These are phyloP conservation scores for Halichondria panicea DNA, from an alignment of 37 sponge, comb jelly and placozoan genomes.

Conservation along the genomic window DNA sequence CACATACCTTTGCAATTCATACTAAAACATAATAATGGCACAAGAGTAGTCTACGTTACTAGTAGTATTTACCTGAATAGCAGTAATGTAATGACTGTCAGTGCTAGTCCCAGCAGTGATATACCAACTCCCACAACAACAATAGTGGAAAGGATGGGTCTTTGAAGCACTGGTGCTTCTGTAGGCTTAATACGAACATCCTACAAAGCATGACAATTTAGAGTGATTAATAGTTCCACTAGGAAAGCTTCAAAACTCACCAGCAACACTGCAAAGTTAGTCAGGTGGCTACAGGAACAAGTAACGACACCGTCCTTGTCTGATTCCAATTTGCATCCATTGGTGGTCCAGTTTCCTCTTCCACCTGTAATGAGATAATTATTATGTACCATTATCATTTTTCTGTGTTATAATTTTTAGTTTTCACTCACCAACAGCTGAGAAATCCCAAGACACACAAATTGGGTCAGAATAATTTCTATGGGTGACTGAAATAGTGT, in stretches of 20 bases:
- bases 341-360: slow-evolving; percentile 19
- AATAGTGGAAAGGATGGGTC: neutral
- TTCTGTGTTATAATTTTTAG: neutral
- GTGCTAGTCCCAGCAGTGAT: slow-evolving; percentile 21
- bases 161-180: neutral
- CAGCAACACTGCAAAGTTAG: slow-evolving; percentile 68
- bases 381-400: neutral
- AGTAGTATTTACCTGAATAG: slow-evolving; percentile 9
- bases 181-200: neutral
- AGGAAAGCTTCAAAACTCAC: neutral
- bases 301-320: neutral
- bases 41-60: neutral
- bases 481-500: too few species aligned
- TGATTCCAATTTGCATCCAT: slow-evolving; percentile 14
- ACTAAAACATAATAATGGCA: neutral
- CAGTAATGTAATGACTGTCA: slow-evolving; percentile 40
- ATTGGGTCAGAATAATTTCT: too few species aligned
- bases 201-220: neutral
- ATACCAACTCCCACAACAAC: slow-evolving; percentile 13
- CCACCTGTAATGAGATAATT: neutral
- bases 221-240: neutral
- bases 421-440: slow-evolving; percentile 18
- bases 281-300: slow-evolving; percentile 69
- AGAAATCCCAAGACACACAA: slow-evolving; percentile 51
- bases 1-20: neutral